Conservation (phyloP, 1,140 invertebrate genomes). For the Camponotus pennsylvanicus region DNA sequence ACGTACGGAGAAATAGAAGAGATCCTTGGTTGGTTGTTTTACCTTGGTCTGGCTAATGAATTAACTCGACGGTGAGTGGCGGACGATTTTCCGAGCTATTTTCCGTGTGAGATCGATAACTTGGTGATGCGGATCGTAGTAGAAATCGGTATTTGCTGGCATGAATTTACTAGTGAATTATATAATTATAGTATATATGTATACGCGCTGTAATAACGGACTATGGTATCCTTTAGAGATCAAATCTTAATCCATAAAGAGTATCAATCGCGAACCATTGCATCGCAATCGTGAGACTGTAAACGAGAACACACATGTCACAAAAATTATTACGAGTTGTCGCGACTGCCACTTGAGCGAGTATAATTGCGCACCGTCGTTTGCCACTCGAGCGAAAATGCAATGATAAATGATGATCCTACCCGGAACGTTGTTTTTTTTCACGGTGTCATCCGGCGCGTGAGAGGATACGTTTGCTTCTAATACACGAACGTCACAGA, state of each 20-base stretch:
- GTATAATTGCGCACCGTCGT: constrained; percentile 21
- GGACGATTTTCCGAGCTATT: constrained; percentile 5
- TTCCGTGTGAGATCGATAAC: constrained; percentile 15
- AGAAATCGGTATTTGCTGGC: background rate
- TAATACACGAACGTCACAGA: background rate
- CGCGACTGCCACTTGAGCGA: constrained; percentile 23
- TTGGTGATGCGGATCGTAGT: background rate
- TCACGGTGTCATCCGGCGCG: background rate
- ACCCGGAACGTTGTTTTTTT: background rate
- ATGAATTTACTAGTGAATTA: background rate
- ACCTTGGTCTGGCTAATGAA: constrained; percentile 55
- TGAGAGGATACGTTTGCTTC: background rate
- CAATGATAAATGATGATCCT: constrained; percentile 3
- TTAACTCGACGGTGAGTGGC: constrained; percentile 67
- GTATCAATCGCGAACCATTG: background rate
- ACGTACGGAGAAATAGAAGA: constrained; percentile 66
- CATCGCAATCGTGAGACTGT: background rate
- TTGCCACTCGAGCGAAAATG: background rate
- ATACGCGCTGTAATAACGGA: background rate
- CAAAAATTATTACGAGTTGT: background rate
- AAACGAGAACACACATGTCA: constrained; percentile 3
- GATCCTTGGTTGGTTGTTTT: constrained; percentile 72
- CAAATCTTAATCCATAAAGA: background rate
- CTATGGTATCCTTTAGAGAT: background rate
- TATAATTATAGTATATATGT: background rate